Conservation (phyloP, 1,140 invertebrate genomes). For the Penaeus chinensis region DNA sequence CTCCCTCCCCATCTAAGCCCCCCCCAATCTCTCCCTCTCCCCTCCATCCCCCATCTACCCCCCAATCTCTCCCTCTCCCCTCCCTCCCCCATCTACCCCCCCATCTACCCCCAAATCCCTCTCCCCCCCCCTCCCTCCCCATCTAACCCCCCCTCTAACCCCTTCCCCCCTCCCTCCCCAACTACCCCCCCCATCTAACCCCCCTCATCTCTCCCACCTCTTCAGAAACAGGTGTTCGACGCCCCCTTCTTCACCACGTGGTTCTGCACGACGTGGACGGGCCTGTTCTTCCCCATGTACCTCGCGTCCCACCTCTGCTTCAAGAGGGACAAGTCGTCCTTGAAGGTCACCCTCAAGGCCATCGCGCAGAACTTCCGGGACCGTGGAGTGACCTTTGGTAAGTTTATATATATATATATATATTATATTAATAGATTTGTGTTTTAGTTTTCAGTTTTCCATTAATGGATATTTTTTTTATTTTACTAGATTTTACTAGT, state of each 20-base stretch:
- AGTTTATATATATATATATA: neutral
- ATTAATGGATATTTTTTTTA: too few species aligned
- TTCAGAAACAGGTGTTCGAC: slow-evolving; percentile 75
- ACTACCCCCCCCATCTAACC: neutral
- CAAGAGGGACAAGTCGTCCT: slow-evolving; percentile 42
- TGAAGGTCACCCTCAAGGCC: slow-evolving; percentile 63
- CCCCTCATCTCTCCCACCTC: neutral
- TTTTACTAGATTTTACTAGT: too few species aligned
- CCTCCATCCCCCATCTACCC: too few species aligned
- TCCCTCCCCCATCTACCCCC: too few species aligned
- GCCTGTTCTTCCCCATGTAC: slow-evolving; percentile 91
- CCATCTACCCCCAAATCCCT: too few species aligned
- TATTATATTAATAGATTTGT: too few species aligned
- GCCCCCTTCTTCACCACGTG: slow-evolving; percentile 94
- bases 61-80: too few species aligned
- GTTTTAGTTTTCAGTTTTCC: too few species aligned
- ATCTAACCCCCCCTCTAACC: neutral
- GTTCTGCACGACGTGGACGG: slow-evolving; percentile 93
- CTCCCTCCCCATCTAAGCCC: too few species aligned
- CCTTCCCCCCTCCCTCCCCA: neutral
- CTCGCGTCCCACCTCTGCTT: slow-evolving; percentile 71
- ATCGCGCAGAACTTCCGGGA: slow-evolving; percentile 63
- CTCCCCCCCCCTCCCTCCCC: too few species aligned
- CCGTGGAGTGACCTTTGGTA: slow-evolving; percentile 63
- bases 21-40: too few species aligned